Conservation (phyloP, 2,113 vertebrate species). For the Fulica atra region DNA sequence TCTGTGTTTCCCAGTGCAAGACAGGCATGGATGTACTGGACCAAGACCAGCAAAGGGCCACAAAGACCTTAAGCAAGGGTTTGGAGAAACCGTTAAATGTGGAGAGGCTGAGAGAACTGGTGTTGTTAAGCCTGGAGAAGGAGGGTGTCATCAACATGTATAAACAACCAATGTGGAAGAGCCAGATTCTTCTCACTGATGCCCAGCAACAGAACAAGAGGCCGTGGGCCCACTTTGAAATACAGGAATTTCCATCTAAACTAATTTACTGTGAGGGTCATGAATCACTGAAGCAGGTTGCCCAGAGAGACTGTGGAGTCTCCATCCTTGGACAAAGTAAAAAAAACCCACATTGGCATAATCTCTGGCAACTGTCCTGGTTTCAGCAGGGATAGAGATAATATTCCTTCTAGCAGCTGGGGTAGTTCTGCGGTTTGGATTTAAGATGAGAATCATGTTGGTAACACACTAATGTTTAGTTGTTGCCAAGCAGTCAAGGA, state of each 20-base stretch:
- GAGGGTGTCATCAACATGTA: background rate
- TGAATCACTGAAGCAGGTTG: background rate
- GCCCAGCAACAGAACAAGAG: background rate
- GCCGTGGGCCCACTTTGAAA: rapidly evolving
- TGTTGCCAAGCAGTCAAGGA: too few relatives aligned
- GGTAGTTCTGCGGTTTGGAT: too few relatives aligned
- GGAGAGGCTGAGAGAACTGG: background rate
- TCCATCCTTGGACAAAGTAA: background rate
- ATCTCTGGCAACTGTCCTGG: too few relatives aligned
- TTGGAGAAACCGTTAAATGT: background rate
- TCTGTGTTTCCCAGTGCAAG: background rate
- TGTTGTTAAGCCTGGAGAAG: background rate
- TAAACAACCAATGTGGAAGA: background rate
- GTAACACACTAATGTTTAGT: too few relatives aligned
- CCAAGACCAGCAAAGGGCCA: background rate
- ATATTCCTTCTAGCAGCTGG: too few relatives aligned
- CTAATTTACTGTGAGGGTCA: background rate
- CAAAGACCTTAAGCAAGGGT: background rate
- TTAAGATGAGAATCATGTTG: too few relatives aligned
- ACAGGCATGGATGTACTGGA: background rate
- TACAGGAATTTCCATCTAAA: background rate
- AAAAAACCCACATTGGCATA: too few relatives aligned
- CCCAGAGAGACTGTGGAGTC: background rate
- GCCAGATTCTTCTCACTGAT: background rate
- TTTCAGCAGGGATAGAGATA: too few relatives aligned